Base-by-base conservation (phyloP, 2,797 vertebrate genomes). In the Catostomus latipinnis region DNA sequence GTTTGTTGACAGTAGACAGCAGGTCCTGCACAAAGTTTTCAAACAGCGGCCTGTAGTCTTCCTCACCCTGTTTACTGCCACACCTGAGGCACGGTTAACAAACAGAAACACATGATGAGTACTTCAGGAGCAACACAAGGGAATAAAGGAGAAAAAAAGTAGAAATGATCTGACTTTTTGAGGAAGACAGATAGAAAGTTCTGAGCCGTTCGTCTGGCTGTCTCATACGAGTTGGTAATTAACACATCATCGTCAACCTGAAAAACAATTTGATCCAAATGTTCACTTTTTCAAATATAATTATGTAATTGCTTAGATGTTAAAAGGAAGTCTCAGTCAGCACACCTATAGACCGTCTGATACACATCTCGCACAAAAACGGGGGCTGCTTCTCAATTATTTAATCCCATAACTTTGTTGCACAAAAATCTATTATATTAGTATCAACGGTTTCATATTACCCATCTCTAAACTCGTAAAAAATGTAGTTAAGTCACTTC, bases 11-110 rank as follows among this genome's bases (percentile, higher is more conserved):
- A 14, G 97, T 99, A 1, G 97, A 99, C 81, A 99, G 95, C 80
- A 99, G 95, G 87, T 99, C 97, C 90, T 99, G 97, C 88, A 99
- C 97, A 89, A 98, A 99, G 90, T 99, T 99, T 92, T 99, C 97
- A 93, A 99, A 99, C 80, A 99, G 87, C 0, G 97, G 97, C 76
- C 97, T 94, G 89, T 99, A 99, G 91, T 99, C 97, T 91, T 99
- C 97, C 92, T 99, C 97, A 75, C 95, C 97, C 91, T 99, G 97
- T 83, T 98, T 98, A 90, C 97, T 98, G 87, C 97, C 97, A 93
- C 97, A 99, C 85, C 97, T 98, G 61, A 73, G 70, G 43, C 1
- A 11, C 34, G 22, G 5, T 83, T 53, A 69, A 9, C n/a, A 52
- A 8, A 71, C 60, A 58, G 0, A 45, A 11, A 49, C 5, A 74